A percentile compares a stretch with the other conserved stretches of the same genome.
Conservation (phyloP, 2,888 invertebrate genomes). For the Steinernema hermaphroditum region DNA sequence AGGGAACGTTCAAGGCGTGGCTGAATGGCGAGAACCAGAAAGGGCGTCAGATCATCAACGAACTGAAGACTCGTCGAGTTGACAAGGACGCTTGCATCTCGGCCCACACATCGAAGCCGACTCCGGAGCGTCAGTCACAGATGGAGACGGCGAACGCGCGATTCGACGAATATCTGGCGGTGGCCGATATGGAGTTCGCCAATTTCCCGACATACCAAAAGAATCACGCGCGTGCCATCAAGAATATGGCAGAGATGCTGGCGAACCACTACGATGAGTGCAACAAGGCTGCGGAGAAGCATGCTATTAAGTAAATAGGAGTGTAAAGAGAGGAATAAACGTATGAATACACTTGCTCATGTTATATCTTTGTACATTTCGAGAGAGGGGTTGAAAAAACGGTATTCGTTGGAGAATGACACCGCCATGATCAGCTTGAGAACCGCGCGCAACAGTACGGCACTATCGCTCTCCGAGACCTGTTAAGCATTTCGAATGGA, state of each 20-base stretch:
- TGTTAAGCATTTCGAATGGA: too few species aligned
- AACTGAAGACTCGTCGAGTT: constrained; percentile 21
- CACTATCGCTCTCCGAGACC: too few species aligned
- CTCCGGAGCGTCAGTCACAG: constrained; percentile 23
- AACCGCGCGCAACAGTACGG: too few species aligned
- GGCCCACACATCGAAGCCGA: constrained; percentile 6
- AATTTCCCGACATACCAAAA: constrained; percentile 16
- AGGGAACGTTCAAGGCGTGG: neutral
- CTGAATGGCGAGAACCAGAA: constrained; percentile 2
- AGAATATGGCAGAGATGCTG: neutral
- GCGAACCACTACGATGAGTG: constrained; percentile 7
- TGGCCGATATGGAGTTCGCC: constrained; percentile 5
- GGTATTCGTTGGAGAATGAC: too few species aligned
- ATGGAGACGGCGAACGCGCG: neutral
- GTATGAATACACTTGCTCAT: too few species aligned
- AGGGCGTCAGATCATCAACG: neutral
- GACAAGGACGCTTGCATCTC: constrained; percentile 29
- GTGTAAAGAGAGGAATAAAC: neutral
- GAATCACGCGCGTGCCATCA: constrained; percentile 1
- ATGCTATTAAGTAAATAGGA: neutral
- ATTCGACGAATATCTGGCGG: neutral
- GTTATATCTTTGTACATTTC: too few species aligned
- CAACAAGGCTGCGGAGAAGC: neutral
- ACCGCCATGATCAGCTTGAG: too few species aligned
- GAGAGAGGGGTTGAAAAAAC: too few species aligned